Percentiles rank a stretch among this genome's conserved stretches.
Evolutionary conservation across 2,888 invertebrate species (phyloP).

Genomic region (Agrotis segetum): DNA sequence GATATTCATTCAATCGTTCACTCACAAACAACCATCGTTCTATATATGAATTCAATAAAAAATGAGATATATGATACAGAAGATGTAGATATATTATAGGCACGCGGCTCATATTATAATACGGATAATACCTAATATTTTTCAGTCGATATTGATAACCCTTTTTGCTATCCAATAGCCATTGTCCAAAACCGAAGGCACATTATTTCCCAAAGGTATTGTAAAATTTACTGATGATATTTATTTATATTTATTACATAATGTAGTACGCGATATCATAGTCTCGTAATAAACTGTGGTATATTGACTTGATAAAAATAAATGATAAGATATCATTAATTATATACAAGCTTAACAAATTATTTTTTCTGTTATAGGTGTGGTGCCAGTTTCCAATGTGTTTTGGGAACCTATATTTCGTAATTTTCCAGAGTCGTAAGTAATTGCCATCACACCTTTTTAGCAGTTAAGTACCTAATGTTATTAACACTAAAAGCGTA

Average conservation of each 20-base stretch:
- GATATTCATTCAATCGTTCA: not conserved
- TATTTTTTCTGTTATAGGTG: not conserved
- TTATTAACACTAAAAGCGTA: slow-evolving; percentile 16
- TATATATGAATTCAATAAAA: not conserved
- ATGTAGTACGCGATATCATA: not conserved
- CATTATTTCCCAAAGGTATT: slow-evolving; percentile 17
- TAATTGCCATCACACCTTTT: slow-evolving; percentile 1
- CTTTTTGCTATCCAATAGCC: slow-evolving; percentile 7
- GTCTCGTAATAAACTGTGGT: slow-evolving; percentile 9
- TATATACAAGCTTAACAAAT: not conserved
- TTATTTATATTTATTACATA: slow-evolving; percentile 1
- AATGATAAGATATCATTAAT: slow-evolving; percentile 27
- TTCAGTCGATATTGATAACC: not conserved
- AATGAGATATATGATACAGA: not conserved
- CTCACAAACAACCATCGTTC: not conserved
- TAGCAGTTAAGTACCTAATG: slow-evolving; percentile 2
- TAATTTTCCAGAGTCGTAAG: not conserved
- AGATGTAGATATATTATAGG: not conserved
- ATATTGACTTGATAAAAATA: slow-evolving; percentile 2
- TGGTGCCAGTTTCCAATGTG: slow-evolving; percentile 8
- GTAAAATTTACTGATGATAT: slow-evolving; percentile 19
- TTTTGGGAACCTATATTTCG: not conserved
- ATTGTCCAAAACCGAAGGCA: not conserved
- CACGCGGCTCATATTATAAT: not conserved
- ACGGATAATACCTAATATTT: not conserved